Base-by-base conservation (phyloP, 2,888 invertebrate species). In the Volucella inanis region DNA sequence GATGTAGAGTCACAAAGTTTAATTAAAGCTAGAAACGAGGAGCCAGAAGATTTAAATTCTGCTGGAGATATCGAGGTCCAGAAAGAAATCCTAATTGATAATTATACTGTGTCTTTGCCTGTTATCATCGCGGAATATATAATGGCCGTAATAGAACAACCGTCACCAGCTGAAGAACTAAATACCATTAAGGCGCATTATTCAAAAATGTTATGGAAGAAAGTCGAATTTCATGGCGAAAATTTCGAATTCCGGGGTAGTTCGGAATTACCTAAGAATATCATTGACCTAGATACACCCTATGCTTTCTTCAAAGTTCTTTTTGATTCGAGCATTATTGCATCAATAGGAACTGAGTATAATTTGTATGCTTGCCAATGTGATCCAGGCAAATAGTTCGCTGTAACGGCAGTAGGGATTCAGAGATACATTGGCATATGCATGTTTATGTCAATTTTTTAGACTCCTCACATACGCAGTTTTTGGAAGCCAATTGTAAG, bases 301-400 rank as follows among this genome's bases (percentile, higher is more conserved):
- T 55, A 22, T 55, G 54, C 14, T 31, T 55, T 55, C 22, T 22
- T 22, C 22, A 22, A 22, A 22, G 1, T 22, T 22, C 22, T 22
- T 22, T 22, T 4, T 22, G 22, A 22, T 22, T 2, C 1, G 0
- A 3, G 3, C 22, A 22, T 22, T 0, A 22, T 22, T 22, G 22
- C 1, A 22, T 22, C 22, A 55, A 31, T 55, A 0, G 2, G 31
- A 38, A 4, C n/a, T 59, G 18, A 61, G 12, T 8, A 15, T 15
- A 15, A 61, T 12, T 43, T 61, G n/a, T n/a, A n/a, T n/a, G n/a
- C n/a, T n/a, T n/a, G n/a, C n/a, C n/a, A n/a, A n/a, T n/a, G n/a
- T n/a, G 61, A 59, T 59, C 59, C 61, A 41, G 61, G 22, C 43
- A 61, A 61, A 61, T 45, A 41, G 43, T 61, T 61, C n/a, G 11